Evolutionary conservation across 2,113 vertebrate species (phyloP), one percentile per base, ranked within the genome.

Genomic region (Caracal caracal): DNA sequence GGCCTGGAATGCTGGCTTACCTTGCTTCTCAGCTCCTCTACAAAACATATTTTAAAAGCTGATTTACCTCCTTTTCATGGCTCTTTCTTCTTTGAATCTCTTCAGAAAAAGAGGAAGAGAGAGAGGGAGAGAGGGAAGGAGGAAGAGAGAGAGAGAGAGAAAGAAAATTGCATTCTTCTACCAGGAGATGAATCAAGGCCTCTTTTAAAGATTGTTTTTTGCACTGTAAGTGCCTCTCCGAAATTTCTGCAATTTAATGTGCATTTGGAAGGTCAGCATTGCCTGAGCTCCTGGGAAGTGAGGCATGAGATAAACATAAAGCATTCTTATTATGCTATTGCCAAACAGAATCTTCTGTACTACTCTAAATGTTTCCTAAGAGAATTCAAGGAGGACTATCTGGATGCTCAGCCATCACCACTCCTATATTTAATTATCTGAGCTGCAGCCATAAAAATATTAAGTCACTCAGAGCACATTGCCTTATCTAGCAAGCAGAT

Each of bases 321-420:
- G 33, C 33, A 33, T 90, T 88, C 26, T 88, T 76, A 79, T 76
- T 88, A 86, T 24, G 28, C 79, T 78, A 19, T 92, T 94, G 83
- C 88, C 66, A 79, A 66, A 81, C 2, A 82, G 73, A 94, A 83
- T 63, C 66, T 59, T 92, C 68, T 87, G 26, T 82, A 56, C 76
- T 68, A 11, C 71, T 91, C 43, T 70, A 70, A 94, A 78, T 71
- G 10, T 97, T 82, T 93, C 91, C 93, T 79, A 53, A 89, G 79
- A 92, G 66, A 92, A 80, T 94, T 96, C 93, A 93, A 84, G 82
- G 75, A 78, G 26, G 47, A 79, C 33, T 92, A 26, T 86, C 76
- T 88, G 20, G 11, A 47, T 79, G 70, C 63, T 96, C 28, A 65
- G 88, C 26, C 83, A 10, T 95, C 78, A 82, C 78, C 71, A 35